These are phyloP conservation scores for Tethya wilhelma DNA, from an alignment of 37 sponge, comb jelly and placozoan genomes.

Conservation along the genomic window DNA sequence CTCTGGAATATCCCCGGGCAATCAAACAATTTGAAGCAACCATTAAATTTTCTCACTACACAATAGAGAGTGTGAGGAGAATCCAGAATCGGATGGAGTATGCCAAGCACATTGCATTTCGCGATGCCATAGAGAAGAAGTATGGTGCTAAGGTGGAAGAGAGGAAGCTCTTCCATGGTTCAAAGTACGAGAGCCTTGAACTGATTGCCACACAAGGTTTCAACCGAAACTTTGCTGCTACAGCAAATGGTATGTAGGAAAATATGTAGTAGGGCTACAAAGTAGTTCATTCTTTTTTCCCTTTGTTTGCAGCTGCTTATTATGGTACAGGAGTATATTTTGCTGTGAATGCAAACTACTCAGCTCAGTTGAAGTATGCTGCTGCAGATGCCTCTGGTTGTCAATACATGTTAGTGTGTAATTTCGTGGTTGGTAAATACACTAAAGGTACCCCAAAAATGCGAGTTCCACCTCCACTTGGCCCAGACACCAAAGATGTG, in stretches of 20 bases:
- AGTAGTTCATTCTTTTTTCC: background rate
- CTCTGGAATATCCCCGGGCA: constrained; percentile 30
- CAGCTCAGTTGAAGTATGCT: constrained; percentile 55
- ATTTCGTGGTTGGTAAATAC: constrained; percentile 50
- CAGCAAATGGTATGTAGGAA: constrained; percentile 67
- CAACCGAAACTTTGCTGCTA: constrained; percentile 75
- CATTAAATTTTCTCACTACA: background rate
- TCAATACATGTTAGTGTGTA: constrained; percentile 56
- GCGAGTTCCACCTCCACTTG: constrained; percentile 45
- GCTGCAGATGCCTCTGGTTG: constrained; percentile 18
- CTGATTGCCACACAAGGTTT: constrained; percentile 64
- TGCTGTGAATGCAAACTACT: constrained; percentile 46
- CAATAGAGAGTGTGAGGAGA: constrained; percentile 23
- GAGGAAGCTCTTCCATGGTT: constrained; percentile 64
- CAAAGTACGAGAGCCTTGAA: background rate
- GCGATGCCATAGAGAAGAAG: background rate
- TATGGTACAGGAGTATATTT: constrained; percentile 74
- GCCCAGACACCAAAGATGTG: constrained; percentile 7
- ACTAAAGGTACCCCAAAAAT: constrained; percentile 37
- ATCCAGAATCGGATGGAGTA: constrained; percentile 58
- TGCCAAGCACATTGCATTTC: constrained; percentile 9
- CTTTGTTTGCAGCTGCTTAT: constrained; percentile 31
- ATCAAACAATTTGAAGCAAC: constrained; percentile 36
- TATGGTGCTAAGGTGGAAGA: constrained; percentile 6
- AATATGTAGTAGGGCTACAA: no score